These are phyloP conservation scores for Trichacis sp. DNA, from an alignment of 2,888 invertebrate genomes.

Conservation along the genomic window DNA sequence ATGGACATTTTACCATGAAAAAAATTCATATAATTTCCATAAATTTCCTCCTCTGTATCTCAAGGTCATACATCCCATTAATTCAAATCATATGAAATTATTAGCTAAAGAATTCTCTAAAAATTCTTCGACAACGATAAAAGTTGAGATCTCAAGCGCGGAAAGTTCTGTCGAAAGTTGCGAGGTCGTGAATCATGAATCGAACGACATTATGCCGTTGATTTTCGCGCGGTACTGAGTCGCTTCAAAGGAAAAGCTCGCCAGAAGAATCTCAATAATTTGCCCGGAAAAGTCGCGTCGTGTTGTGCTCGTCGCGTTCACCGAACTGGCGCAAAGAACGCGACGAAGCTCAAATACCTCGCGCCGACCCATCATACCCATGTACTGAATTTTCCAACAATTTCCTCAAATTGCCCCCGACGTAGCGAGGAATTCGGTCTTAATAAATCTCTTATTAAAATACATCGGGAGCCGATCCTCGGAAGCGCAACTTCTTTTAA, in stretches of 20 bases:
- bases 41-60: no score
- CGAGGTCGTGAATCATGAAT: no score
- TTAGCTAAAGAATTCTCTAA: no score
- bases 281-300: conserved; percentile 5
- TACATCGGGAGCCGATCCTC: conserved; percentile 13
- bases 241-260: conserved; percentile 8
- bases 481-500: conserved; percentile 14
- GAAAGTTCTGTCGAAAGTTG: no score
- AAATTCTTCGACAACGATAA: no score
- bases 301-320: conserved; percentile 4
- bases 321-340: conserved; percentile 8
- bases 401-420: no score
- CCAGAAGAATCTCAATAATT: conserved; percentile 21
- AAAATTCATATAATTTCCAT: no score
- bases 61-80: no score
- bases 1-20: no score
- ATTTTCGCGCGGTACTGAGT: neutral
- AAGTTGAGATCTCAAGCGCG: no score
- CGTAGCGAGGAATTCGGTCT: conserved; percentile 3
- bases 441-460: conserved; percentile 21
- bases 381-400: conserved; percentile 17
- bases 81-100: no score
- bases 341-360: conserved; percentile 15
- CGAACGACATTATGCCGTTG: no score
- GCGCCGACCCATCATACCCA: conserved; percentile 14